Conservation (phyloP, 2,797 vertebrate species). For the Meriones psammophilus region DNA sequence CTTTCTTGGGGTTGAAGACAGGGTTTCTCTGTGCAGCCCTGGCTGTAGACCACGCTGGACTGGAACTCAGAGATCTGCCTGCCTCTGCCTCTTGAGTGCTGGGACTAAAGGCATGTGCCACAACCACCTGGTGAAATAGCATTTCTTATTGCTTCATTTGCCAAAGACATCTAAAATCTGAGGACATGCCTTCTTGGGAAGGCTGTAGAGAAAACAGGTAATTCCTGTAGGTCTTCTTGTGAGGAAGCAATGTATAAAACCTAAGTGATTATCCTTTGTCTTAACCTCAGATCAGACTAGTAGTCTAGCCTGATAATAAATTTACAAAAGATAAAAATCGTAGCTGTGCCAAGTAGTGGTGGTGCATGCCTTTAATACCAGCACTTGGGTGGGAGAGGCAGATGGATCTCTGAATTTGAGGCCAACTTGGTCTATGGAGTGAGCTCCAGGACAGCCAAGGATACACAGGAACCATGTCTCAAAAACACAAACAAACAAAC, state of each 20-base stretch:
- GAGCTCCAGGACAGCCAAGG: background rate
- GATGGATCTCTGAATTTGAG: background rate
- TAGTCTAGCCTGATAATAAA: background rate
- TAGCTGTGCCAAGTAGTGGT: background rate
- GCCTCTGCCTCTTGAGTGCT: too few relatives aligned
- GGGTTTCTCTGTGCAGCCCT: too few relatives aligned
- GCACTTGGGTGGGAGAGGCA: background rate
- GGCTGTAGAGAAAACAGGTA: background rate
- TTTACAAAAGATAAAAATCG: background rate
- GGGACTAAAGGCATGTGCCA: too few relatives aligned
- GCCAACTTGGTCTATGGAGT: background rate
- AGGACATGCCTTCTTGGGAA: background rate
- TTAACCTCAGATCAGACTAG: background rate
- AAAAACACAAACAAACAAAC: background rate
- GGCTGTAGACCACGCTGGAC: too few relatives aligned
- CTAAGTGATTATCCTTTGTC: background rate
- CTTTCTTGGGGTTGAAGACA: too few relatives aligned
- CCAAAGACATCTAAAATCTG: background rate
- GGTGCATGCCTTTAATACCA: background rate
- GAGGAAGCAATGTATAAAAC: background rate
- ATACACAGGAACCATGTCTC: background rate
- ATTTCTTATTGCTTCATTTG: background rate
- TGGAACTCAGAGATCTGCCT: too few relatives aligned
- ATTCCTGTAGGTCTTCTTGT: background rate
- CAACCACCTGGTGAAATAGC: background rate